Base-by-base conservation (phyloP, 2,888 invertebrate species). In the Cryptus viduatorius region DNA sequence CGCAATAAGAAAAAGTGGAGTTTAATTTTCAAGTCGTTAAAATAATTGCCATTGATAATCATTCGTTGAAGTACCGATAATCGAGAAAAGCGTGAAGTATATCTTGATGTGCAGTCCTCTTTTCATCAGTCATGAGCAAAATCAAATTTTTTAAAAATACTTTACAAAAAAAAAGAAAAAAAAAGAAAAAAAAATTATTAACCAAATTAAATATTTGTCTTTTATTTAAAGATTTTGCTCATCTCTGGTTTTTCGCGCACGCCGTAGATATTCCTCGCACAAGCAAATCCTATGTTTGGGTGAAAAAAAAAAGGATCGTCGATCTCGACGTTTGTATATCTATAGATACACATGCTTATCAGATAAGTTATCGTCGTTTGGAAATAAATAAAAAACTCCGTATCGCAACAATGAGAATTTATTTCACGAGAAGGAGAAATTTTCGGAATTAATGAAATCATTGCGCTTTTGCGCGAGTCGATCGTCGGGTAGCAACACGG, bases 21-120 rank as follows among this genome's bases (percentile, higher is more conserved):
- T 46, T n/a, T 48, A 46, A 16, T 69, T 69, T 69, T 31, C 16
- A 46, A n/a, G 7, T 56, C 59, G 29, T 29, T 53, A 16, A 44
- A 48, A 61, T 46, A 29, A 73, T 73, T 48, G 73, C 61, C 73
- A 73, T 31, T 61, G 61, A 73, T 73, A 72, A 72, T 72, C 61
- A 73, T 73, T 73, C 19, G 48, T 71, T 71, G 7, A 42, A 19
- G 42, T 44, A 24, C 50, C 72, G 44, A 72, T 14, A 37, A n/a
- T 14, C 8, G 24, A 29, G 72, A 19, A 14, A 42, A 59, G 56
- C 42, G 59, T 59, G 16, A 19, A 19, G 14, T 44, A 72, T 10
- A 19, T 53, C 12, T 46, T n/a, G 48, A 69, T 44, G 44, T 59
- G 53, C 71, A 71, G 56, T 71, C 50, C 37, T 56, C 59, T 59